Base-by-base conservation (phyloP, 2,113 vertebrate genomes). In the Percina caprodes region DNA sequence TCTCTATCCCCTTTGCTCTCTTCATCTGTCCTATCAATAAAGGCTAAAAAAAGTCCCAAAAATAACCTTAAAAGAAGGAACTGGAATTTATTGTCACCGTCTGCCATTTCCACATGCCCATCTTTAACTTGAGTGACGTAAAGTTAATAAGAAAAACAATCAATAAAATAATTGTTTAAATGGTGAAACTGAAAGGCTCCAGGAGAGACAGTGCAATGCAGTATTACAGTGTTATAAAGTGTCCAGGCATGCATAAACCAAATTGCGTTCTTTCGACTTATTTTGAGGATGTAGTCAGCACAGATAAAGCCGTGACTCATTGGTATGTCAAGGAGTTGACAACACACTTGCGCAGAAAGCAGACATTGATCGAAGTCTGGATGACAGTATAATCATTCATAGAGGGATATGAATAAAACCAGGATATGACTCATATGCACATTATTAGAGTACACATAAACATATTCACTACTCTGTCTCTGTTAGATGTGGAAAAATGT, bases 381-480 rank as follows among this genome's bases (percentile, higher is more conserved):
- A 16, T 78, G 63, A 67, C 52, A 60, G 6, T 30, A n/a, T 48
- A 46, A 81, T 77, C 26, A 66, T n/a, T 14, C 23, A 70, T 26
- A 59, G 6, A 24, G 33, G 48, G 62, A 49, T 54, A 46, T 54
- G 51, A 72, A 24, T 56, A 69, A 80, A 66, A 51, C 8, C 9
- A 30, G 11, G 6, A 48, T 2, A n/a, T 21, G 65, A 63, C 3
- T 79, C 24, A 42, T 48, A n/a, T 10, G 6, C 13, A 4, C 3
- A 30, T 71, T 46, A 71, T 45, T 30, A 45, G 2, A 68, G 30
- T 35, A 23, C 14, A 35, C 5, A 16, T 39, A 45, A 42, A 48
- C 1, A 49, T 13, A 45, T 75, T 65, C 33, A 67, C 12, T 23
- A 2, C 45, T 60, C 45, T 46, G 60, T 62, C 61, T 56, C 23